Evolutionary conservation across 1,140 invertebrate species (phyloP).

Genomic region (Pogonomyrmex barbatus): DNA sequence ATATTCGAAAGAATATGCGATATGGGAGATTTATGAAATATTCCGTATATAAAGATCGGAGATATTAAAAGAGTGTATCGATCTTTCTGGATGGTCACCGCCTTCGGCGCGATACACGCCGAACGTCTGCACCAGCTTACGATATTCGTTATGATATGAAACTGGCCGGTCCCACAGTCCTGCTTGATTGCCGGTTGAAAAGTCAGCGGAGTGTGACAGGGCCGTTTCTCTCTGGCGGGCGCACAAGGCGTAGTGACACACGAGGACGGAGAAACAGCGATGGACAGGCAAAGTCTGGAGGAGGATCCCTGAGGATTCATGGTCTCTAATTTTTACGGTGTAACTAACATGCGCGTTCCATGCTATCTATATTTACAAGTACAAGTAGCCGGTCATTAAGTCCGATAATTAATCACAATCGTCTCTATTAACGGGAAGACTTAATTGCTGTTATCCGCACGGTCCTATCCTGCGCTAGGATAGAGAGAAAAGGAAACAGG

Average conservation of each 20-base stretch:
- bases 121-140: constrained; percentile 17
- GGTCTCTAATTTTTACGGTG: constrained; percentile 86
- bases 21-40: background rate
- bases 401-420: constrained; percentile 86
- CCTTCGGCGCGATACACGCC: constrained; percentile 10
- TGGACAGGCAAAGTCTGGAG: constrained; percentile 19
- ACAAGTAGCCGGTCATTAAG: constrained; percentile 84
- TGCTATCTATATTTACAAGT: constrained; percentile 83
- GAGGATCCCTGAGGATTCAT: constrained; percentile 78
- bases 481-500: background rate
- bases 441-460: constrained; percentile 86
- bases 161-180: constrained; percentile 82
- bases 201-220: constrained; percentile 84
- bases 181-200: constrained; percentile 84
- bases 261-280: constrained; percentile 59
- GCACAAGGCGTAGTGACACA: constrained; percentile 73
- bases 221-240: constrained; percentile 80
- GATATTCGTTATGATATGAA: constrained; percentile 65
- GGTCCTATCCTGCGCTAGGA: constrained; percentile 77
- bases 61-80: background rate
- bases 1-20: background rate
- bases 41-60: background rate
- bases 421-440: constrained; percentile 84
- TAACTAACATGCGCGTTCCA: constrained; percentile 77
- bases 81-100: constrained; percentile 18